Evolutionary conservation across 2,113 vertebrate genomes (phyloP).

Genomic region (Oreochromis niloticus): DNA sequence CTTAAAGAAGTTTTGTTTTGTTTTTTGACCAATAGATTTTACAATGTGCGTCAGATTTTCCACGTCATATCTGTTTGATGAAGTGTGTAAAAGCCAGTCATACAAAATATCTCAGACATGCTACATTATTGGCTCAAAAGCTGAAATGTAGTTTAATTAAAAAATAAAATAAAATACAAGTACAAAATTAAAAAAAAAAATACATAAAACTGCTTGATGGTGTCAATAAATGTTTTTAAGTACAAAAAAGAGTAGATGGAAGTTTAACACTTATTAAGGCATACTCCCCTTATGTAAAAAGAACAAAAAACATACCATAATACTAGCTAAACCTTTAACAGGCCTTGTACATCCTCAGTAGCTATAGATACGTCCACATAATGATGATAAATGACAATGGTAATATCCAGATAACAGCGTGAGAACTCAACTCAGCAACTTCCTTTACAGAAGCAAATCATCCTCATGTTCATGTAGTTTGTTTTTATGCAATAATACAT

Average conservation of each 20-base stretch:
- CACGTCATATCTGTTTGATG: neutral
- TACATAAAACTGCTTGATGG: neutral
- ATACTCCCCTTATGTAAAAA: neutral
- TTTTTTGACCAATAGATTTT: neutral
- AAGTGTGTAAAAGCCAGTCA: neutral
- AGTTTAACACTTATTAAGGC: neutral
- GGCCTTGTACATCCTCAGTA: neutral
- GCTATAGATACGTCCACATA: neutral
- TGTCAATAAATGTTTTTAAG: neutral
- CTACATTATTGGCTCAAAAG: neutral
- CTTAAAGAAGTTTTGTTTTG: neutral
- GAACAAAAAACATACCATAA: neutral
- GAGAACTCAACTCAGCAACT: neutral
- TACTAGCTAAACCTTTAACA: neutral
- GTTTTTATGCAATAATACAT: neutral
- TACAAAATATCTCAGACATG: neutral
- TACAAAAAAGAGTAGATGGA: neutral
- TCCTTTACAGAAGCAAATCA: neutral
- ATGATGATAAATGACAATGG: neutral
- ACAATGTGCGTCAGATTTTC: neutral
- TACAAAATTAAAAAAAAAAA: neutral
- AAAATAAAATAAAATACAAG: accelerated
- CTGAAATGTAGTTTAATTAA: neutral
- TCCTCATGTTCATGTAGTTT: neutral
- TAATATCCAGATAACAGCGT: neutral